Evolutionary conservation across 2,113 vertebrate species (phyloP).

Genomic region (Lepidothrix coronata): DNA sequence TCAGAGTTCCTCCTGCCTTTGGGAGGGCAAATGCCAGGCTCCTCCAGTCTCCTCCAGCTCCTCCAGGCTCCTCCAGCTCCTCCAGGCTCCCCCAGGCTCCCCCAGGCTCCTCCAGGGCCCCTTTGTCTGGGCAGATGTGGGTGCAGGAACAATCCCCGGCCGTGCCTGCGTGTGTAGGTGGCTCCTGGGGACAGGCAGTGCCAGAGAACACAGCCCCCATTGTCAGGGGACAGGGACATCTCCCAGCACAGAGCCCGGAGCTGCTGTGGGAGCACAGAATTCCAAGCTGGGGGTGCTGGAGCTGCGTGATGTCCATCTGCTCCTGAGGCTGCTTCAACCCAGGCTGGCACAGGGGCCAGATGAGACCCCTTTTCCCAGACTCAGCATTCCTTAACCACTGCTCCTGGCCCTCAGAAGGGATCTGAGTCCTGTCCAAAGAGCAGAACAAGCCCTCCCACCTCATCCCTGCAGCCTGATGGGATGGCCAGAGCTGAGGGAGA

Average conservation of each 20-base stretch:
- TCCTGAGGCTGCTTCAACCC: not conserved
- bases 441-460: not conserved
- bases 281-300: too few relatives aligned
- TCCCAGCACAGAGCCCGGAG: not conserved
- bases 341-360: fast-evolving
- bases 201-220: slow-evolving; percentile 34
- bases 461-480: fast-evolving
- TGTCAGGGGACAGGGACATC: not conserved
- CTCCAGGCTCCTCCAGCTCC: not conserved
- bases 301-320: not conserved
- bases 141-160: not conserved
- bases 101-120: not conserved
- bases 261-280: not conserved
- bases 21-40: not conserved
- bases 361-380: not conserved
- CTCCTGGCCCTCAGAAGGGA: not conserved
- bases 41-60: not conserved
- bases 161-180: slow-evolving; percentile 32
- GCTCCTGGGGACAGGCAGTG: not conserved
- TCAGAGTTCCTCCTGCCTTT: not conserved
- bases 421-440: not conserved
- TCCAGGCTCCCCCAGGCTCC: not conserved
- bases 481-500: not conserved
- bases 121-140: slow-evolving; percentile 27
- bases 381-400: fast-evolving